Conservation (phyloP, 2,888 invertebrate genomes). For the Salticus scenicus region DNA sequence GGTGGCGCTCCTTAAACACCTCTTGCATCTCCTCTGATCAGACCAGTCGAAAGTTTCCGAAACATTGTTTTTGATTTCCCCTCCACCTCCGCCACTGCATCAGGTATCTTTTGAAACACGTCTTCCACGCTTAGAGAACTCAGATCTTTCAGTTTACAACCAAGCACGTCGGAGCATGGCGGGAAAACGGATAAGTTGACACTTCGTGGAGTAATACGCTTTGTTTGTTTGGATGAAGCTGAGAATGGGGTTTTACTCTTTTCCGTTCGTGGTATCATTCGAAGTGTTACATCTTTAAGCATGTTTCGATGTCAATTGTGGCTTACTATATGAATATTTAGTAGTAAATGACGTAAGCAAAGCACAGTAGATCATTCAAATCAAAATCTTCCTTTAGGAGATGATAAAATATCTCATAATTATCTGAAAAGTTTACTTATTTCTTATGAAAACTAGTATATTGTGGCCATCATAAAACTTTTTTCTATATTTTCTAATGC, state of each 20-base stretch:
- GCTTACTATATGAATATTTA: too few species aligned
- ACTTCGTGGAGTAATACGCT: background rate
- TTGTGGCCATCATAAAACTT: too few species aligned
- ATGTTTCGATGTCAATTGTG: too few species aligned
- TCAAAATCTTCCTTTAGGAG: too few species aligned
- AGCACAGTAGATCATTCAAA: too few species aligned
- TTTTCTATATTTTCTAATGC: too few species aligned
- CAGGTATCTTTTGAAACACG: conserved; percentile 49
- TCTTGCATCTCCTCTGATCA: background rate
- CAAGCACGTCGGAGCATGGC: background rate
- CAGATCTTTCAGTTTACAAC: background rate
- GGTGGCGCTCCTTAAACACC: conserved; percentile 36
- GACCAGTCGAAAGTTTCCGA: conserved; percentile 4
- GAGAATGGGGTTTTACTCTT: background rate
- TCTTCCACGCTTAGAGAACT: conserved; percentile 62
- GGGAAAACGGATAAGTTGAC: background rate
- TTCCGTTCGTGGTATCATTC: background rate
- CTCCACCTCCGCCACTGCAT: background rate
- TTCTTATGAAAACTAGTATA: too few species aligned
- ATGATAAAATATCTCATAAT: too few species aligned
- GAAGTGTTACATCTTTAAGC: background rate
- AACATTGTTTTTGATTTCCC: background rate
- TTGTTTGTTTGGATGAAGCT: background rate
- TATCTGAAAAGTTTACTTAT: too few species aligned
- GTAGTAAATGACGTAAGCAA: too few species aligned